Base-by-base conservation (phyloP, 2,888 invertebrate genomes). In the Parochlus steinenii region DNA sequence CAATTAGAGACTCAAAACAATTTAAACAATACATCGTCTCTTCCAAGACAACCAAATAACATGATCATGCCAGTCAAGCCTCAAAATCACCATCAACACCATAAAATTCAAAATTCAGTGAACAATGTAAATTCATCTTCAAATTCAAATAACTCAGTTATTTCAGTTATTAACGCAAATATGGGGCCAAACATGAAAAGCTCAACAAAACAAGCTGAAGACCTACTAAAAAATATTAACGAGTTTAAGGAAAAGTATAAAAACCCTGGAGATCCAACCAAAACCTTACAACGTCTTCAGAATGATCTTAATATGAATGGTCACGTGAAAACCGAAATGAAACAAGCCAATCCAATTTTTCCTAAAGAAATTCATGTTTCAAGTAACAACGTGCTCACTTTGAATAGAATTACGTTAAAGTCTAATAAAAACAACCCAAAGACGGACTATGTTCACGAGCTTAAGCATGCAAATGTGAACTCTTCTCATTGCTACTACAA, bases 241-340 rank as follows among this genome's bases (percentile, higher is more conserved):
- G 71, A 71, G 48, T 70, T 71, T 47, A 64, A 69, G 43, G 68
- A 70, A 52, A 69, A 71, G 51, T 71, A 70, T 45, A 70, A 68
- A 50, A 66, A 71, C 46, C 63, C 64, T 18, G 63, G 63, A 43
- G 64, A 63, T 41, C 47, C 59, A 2, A 37, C 38, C 8, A 42
- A 38, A 33, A 42, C 41, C 10, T 26, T 40, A 6, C 40, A 44
- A 12, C 42, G 44, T 17, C 40, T 40, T 23, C 16, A 35, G 7
- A 46, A 36, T 11, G 36, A 36, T 24, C 17, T 36, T 18, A 29
- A 36, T 36, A 28, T 23, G 17, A 36, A 36, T 30, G 36, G 36
- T 7, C 23, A 23, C 3, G 6, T 29, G 10, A 34, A 16, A 22
- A 22, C 10, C 7, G 23, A 22, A 22, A 22, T 10, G n/a, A n/a